Evolutionary conservation across 2,888 invertebrate genomes (phyloP), one percentile per base, ranked within the genome.

Genomic region (Drosophila austrosaltans): DNA sequence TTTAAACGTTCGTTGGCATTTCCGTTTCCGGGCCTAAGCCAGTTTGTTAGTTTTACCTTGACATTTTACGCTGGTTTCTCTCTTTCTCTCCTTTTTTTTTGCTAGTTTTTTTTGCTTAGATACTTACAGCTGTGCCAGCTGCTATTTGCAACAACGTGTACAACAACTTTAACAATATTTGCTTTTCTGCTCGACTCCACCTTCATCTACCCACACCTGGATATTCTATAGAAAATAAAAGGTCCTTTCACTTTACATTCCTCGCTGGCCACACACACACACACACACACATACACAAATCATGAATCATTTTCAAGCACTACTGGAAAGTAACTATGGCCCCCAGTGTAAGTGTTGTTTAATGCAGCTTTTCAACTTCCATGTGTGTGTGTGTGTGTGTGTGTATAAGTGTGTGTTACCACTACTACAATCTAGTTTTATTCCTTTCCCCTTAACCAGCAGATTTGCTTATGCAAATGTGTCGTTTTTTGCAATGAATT

Each of bases 41-140:
- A 77, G 77, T 77, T 83, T 77, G 73, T 87, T 79, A 76, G 78
- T 81, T 84, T 87, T 89, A 86, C 89, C 86, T 86, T 86, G 89
- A 86, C 88, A 87, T 87, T 87, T 87, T 75, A 66, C 60, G 58
- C 63, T 60, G 67, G 10, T 12, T 48, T 36, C 36, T 36, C 36
- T 48, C 48, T 12, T 25, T 53, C 67, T 36, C 8, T 71, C 70
- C 74, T 63, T 58, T 59, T 58, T 59, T 58, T 60, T 16, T 36
- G 22, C 42, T 40, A 61, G 63, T 60, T 63, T 72, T 65, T 71
- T 69, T 63, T 20, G 5, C 39, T 36, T 40, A 25, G 40, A 22
- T 65, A 39, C 20, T 22, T 62, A 40, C 36, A 36, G 36, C 44
- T 48, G 8, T 22, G 8, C 22, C 48, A 48, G 48, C 48, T 16